Evolutionary conservation across 2,888 invertebrate genomes (phyloP).

Genomic region (Drosophila mayaguana): DNA sequence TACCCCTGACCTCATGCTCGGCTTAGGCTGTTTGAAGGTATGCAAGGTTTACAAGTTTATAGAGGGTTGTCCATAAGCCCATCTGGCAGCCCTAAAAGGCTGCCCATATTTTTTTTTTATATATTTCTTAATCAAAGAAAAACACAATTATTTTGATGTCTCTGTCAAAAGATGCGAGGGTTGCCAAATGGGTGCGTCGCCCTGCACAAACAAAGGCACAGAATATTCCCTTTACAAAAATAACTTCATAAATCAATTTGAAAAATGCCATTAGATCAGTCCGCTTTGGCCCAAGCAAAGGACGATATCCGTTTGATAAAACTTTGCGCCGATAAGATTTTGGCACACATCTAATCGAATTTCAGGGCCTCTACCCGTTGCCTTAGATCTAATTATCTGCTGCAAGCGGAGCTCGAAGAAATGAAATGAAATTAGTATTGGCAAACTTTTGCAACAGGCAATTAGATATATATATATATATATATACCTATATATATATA

Average conservation of each 20-base stretch:
- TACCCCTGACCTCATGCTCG: no score
- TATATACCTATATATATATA: background rate
- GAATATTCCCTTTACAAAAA: no score
- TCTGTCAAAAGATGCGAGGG: no score
- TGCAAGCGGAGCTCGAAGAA: background rate
- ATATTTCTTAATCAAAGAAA: no score
- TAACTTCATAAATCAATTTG: background rate
- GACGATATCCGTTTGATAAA: background rate
- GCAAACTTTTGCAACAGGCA: conserved; percentile 4
- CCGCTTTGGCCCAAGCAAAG: background rate
- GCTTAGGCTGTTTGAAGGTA: no score
- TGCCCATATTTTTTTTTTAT: no score
- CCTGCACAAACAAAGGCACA: no score
- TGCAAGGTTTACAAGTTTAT: no score
- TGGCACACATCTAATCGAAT: background rate
- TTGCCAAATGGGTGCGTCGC: no score
- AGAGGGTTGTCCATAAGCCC: no score
- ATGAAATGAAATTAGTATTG: conserved; percentile 2
- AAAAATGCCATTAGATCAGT: background rate
- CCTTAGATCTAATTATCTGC: background rate
- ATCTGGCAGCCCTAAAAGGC: no score
- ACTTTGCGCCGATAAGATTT: background rate
- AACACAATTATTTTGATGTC: no score
- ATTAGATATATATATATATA: background rate
- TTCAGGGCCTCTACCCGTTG: background rate